Conservation (phyloP, 2,888 invertebrate species). For the Chromoteleia sp. region DNA sequence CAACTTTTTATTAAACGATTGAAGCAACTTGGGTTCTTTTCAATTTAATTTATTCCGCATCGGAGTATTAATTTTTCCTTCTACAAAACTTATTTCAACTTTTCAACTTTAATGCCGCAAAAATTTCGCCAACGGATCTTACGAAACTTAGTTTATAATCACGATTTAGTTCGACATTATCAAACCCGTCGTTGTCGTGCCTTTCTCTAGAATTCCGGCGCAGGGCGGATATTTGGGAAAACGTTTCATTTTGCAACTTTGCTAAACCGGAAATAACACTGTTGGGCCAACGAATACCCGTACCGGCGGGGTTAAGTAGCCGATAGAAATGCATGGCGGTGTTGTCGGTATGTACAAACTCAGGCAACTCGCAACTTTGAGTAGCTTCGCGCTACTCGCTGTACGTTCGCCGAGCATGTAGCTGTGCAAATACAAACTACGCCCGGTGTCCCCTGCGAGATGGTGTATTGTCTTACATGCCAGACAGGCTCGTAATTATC, state of each 20-base stretch:
- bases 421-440: constrained; percentile 54
- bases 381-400: constrained; percentile 60
- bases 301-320: constrained; percentile 77
- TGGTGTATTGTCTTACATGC: constrained; percentile 61
- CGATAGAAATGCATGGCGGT: constrained; percentile 82
- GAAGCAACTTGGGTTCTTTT: constrained; percentile 9
- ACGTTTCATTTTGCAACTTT: constrained; percentile 65
- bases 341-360: constrained; percentile 73
- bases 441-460: constrained; percentile 29
- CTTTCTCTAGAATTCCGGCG: constrained; percentile 47
- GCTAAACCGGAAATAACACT: constrained; percentile 77
- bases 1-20: constrained; percentile 48
- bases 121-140: constrained; percentile 6
- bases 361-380: constrained; percentile 72
- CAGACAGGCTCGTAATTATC: constrained; percentile 58
- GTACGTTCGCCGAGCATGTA: constrained; percentile 30
- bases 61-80: constrained; percentile 41
- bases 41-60: constrained; percentile 42
- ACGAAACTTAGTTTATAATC: constrained; percentile 47
- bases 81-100: constrained; percentile 28
- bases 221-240: constrained; percentile 59
- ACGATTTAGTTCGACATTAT: constrained; percentile 54
- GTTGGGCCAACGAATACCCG: constrained; percentile 62
- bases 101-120: too few relatives aligned
- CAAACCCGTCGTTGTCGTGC: constrained; percentile 37